phyloP scores from a whole-genome alignment of 1,140 invertebrate species.

The Mamestra configurata region DNA sequence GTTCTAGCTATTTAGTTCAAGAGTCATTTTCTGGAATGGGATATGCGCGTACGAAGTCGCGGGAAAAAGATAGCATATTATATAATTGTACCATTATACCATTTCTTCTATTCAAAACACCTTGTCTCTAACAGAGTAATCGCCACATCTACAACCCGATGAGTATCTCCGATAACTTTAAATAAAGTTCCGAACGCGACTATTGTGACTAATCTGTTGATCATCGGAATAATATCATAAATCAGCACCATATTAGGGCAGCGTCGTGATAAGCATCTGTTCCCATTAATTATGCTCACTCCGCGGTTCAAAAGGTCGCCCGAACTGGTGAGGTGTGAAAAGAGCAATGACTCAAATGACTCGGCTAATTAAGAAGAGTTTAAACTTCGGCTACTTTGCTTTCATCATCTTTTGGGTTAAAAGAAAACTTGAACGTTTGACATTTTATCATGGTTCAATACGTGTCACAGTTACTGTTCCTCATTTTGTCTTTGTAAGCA shows the following conservation, averaged over 20 bases:
- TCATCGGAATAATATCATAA: conserved; percentile 2
- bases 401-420: no score
- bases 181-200: conserved; percentile 30
- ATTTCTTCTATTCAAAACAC: neutral
- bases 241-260: conserved; percentile 32
- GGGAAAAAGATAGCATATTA: no score
- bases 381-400: neutral
- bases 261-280: conserved; percentile 3
- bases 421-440: no score
- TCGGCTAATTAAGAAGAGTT: conserved; percentile 3
- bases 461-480: no score
- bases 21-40: neutral
- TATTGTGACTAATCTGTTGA: conserved; percentile 21
- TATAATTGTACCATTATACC: no score
- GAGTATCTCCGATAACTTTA: conserved; percentile 3
- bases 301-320: conserved; percentile 5
- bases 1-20: neutral
- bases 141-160: conserved; percentile 9
- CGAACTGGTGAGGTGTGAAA: neutral
- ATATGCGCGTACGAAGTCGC: no score
- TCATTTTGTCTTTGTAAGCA: no score
- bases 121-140: neutral
- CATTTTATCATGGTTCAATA: no score
- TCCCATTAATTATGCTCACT: conserved; percentile 5
- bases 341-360: neutral